phyloP scores from a whole-genome alignment of 2,888 invertebrate genomes.

The Microchrysa polita region DNA sequence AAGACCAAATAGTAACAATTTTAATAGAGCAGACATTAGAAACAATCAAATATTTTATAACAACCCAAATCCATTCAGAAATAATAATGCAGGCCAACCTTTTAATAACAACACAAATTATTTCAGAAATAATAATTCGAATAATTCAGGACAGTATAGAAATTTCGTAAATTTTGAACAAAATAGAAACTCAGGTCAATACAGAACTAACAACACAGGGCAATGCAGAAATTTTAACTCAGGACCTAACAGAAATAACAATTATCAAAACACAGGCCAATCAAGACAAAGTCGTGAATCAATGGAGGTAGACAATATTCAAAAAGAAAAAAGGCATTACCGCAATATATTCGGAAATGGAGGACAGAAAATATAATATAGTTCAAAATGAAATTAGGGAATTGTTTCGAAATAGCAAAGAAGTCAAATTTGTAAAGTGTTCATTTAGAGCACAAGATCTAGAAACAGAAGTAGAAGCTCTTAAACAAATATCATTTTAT shows the following conservation, averaged over 20 bases:
- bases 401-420: slow-evolving; percentile 3
- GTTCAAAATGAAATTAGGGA: slow-evolving; percentile 34
- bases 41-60: too few relatives aligned
- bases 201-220: slow-evolving; percentile 2
- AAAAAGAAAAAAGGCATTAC: slow-evolving; percentile 36
- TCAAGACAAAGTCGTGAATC: slow-evolving; percentile 18
- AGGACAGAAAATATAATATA: slow-evolving; percentile 27
- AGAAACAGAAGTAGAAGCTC: slow-evolving; percentile 46
- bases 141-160: slow-evolving; percentile 24
- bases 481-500: slow-evolving; percentile 47
- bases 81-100: too few relatives aligned
- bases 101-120: too few relatives aligned
- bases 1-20: too few relatives aligned
- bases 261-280: slow-evolving; percentile 22
- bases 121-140: neutral
- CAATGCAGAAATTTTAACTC: slow-evolving; percentile 13
- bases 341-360: slow-evolving; percentile 33
- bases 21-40: too few relatives aligned
- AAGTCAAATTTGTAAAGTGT: slow-evolving; percentile 44
- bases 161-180: too few relatives aligned
- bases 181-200: neutral
- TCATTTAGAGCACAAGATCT: slow-evolving; percentile 45
- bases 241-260: slow-evolving; percentile 19
- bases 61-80: too few relatives aligned
- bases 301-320: slow-evolving; percentile 27